phyloP scores from a whole-genome alignment of 2,888 invertebrate genomes.

The Steinernema hermaphroditum region DNA sequence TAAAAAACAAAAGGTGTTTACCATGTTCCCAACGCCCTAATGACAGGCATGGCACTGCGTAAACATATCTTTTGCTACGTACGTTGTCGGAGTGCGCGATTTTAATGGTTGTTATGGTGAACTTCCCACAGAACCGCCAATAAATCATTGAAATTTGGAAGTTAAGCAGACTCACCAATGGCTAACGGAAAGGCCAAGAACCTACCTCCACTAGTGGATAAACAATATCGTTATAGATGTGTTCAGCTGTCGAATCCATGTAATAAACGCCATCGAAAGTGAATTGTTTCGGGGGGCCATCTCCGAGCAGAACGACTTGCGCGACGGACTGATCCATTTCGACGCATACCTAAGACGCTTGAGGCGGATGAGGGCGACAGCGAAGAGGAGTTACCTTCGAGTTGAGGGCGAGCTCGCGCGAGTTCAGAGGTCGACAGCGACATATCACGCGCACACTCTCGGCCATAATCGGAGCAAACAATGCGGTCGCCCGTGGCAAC shows the following conservation, averaged over 20 bases:
- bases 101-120: too few species aligned
- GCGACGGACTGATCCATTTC: constrained; percentile 74
- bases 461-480: constrained; percentile 46
- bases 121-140: too few species aligned
- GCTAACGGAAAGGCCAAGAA: too few species aligned
- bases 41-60: too few species aligned
- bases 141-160: too few species aligned
- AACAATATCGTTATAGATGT: constrained; percentile 83
- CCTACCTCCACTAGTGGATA: constrained; percentile 79
- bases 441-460: constrained; percentile 78
- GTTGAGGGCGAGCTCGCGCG: constrained; percentile 75
- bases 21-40: too few species aligned
- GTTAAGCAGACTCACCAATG: too few species aligned
- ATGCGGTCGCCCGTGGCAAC: constrained; percentile 31
- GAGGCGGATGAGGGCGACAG: constrained; percentile 73
- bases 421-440: constrained; percentile 83
- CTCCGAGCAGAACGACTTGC: constrained; percentile 71
- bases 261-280: constrained; percentile 84
- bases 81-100: too few species aligned
- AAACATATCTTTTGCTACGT: too few species aligned
- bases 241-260: constrained; percentile 79
- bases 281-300: constrained; percentile 75
- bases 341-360: constrained; percentile 68
- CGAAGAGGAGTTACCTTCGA: constrained; percentile 71
- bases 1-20: too few species aligned